Evolutionary conservation across 53 echinoderm and acorn worm species (phyloP), one percentile per base, ranked within the genome.

Genomic region (Paracentrotus lividus): DNA sequence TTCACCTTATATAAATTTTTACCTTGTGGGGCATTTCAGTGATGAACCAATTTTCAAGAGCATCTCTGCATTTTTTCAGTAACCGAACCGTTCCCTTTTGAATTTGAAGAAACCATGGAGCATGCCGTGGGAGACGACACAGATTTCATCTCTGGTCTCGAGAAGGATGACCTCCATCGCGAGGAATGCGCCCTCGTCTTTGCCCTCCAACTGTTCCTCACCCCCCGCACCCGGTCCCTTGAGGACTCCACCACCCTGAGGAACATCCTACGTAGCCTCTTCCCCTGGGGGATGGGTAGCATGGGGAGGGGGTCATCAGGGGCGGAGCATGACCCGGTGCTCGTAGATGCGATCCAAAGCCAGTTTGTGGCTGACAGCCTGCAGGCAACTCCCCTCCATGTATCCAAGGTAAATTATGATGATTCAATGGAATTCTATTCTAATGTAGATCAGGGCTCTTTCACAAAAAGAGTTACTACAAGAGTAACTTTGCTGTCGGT

Each of bases 301-400:
- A 61, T 90, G 15, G 94, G 95, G 3, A 94, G 94, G 0, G 93
- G 89, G 55, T 88, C 95, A 31, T 88, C 95, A 31, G 93, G 92
- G 42, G 95, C 95, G 16, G 96, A 99, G 58, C 97, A 99, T 75
- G 99, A 99, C 52, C 99, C 99, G 0, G 96, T 96, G 42, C 89
- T 99, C 85, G 94, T 97, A n/a, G 97, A 99, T 88, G 96, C 99
- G 8, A 95, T 97, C 42, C 99, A 99, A 94, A 94, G 91, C 55
- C 99, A 99, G 94, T 97, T 99, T 96, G 96, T 97, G 77, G 94
- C 96, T 5, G 99, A 99, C 84, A 96, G 93, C 29, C 95, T 99
- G 12, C 99, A 99, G 72, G 99, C 99, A 33, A 96, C 97, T 0
- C 97, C 99, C 6, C 96, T 95, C 85, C 99, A 99, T 93, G 99